phyloP scores from a whole-genome alignment of 64 coral and sea anemone genomes.

The Platygyra sinensis region DNA sequence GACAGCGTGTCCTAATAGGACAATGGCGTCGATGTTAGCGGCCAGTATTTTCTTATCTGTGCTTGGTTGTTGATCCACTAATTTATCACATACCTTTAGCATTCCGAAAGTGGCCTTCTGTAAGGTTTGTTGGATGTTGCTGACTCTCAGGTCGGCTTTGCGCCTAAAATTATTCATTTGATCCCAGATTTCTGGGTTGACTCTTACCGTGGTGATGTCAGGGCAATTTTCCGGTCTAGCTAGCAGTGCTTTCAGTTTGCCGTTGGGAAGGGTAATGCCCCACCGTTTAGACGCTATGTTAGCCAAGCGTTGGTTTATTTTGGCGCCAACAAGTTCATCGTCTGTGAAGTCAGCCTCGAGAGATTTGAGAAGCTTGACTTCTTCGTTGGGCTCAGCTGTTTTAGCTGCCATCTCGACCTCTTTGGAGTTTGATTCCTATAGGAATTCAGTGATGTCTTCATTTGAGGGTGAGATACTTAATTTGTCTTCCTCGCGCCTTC shows the following conservation, averaged over 20 bases:
- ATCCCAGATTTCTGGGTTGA: conserved; percentile 23
- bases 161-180: neutral
- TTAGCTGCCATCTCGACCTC: too few species aligned
- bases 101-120: conserved; percentile 48
- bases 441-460: too few species aligned
- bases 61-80: too few species aligned
- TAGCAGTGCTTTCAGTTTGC: neutral
- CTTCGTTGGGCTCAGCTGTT: too few species aligned
- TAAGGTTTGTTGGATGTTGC: conserved; percentile 42
- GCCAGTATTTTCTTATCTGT: neutral
- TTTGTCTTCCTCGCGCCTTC: too few species aligned
- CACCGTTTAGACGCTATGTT: neutral
- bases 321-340: too few species aligned
- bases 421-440: too few species aligned
- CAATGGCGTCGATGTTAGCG: conserved; percentile 14
- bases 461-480: too few species aligned
- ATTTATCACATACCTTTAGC: too few species aligned
- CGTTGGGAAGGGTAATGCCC: neutral
- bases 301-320: neutral
- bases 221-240: conserved; percentile 13
- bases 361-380: too few species aligned
- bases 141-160: conserved; percentile 23
- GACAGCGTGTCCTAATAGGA: too few species aligned
- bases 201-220: neutral
- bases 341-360: too few species aligned